A percentile compares a stretch with the other conserved stretches of the same genome.
These are phyloP conservation scores for Melanargia galathea DNA, from an alignment of 2,888 invertebrate genomes.

Conservation along the genomic window DNA sequence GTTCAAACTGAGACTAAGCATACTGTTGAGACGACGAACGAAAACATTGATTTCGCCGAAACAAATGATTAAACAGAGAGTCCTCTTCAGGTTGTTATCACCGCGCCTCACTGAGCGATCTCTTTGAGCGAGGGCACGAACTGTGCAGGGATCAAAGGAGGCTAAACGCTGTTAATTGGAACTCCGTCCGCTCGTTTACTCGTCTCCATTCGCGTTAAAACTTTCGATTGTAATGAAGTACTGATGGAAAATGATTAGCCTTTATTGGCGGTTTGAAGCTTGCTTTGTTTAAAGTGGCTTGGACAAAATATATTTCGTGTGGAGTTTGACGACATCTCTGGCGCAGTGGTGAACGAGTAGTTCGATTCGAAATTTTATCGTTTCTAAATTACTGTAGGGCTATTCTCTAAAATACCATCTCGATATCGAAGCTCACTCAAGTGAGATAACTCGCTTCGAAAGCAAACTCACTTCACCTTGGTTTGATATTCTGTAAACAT, in stretches of 20 bases:
- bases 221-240: background rate
- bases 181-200: background rate
- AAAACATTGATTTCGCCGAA: background rate
- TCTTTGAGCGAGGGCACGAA: background rate
- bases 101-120: background rate
- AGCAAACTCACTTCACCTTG: too few relatives aligned
- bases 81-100: background rate
- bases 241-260: background rate
- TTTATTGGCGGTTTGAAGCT: background rate
- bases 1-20: too few relatives aligned
- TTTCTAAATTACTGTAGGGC: too few relatives aligned
- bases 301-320: background rate
- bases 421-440: too few relatives aligned
- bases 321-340: too few relatives aligned
- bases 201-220: background rate
- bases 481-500: too few relatives aligned
- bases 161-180: conserved; percentile 2
- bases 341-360: too few relatives aligned
- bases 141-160: background rate
- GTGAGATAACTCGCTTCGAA: too few relatives aligned
- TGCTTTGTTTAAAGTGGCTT: background rate
- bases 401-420: too few relatives aligned
- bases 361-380: too few relatives aligned
- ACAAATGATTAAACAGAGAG: background rate
- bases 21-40: too few relatives aligned